A percentile compares a stretch with the other conserved stretches of the same genome.
Evolutionary conservation across 2,797 vertebrate genomes (phyloP).

Genomic region (Pangasius larnaudii): DNA sequence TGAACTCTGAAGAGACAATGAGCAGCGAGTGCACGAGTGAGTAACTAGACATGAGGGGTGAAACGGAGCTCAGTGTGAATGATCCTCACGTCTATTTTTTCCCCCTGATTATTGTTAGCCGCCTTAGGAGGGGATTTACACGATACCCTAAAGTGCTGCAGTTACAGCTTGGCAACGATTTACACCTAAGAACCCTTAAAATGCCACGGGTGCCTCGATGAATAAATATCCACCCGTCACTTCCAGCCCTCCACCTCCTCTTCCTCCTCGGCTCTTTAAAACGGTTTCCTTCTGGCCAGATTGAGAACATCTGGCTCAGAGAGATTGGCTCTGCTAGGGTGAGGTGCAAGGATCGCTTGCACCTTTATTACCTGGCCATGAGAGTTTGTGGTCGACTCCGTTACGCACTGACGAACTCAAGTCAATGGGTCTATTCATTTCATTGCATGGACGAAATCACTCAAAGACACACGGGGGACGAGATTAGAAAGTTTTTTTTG

Average conservation of each 20-base stretch:
- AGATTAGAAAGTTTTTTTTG: not conserved
- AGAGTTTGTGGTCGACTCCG: conserved; percentile 11
- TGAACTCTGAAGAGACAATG: not conserved
- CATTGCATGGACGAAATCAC: not conserved
- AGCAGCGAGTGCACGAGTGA: conserved; percentile 7
- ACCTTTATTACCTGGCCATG: conserved; percentile 35
- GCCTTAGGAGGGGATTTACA: conserved; percentile 66
- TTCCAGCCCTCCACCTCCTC: conserved; percentile 26
- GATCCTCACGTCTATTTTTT: conserved; percentile 20
- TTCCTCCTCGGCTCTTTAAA: conserved; percentile 25
- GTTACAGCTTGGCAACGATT: conserved; percentile 62
- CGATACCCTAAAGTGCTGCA: conserved; percentile 64
- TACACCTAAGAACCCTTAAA: conserved; percentile 57
- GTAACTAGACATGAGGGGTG: conserved; percentile 3
- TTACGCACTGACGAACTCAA: not conserved
- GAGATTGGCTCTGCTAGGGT: not conserved
- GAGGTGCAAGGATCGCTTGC: conserved; percentile 18
- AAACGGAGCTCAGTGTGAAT: conserved; percentile 26
- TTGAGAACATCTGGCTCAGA: conserved; percentile 62
- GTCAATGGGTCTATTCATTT: conserved; percentile 23
- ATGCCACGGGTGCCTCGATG: conserved; percentile 60
- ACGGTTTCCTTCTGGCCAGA: conserved; percentile 60
- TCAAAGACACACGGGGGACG: not conserved
- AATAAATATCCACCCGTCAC: conserved; percentile 57
- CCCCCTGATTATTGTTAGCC: conserved; percentile 71